A percentile compares a stretch with the other conserved stretches of the same genome.
These are phyloP conservation scores for Bacillus rossius DNA, from an alignment of 1,140 invertebrate species.

Conservation along the genomic window DNA sequence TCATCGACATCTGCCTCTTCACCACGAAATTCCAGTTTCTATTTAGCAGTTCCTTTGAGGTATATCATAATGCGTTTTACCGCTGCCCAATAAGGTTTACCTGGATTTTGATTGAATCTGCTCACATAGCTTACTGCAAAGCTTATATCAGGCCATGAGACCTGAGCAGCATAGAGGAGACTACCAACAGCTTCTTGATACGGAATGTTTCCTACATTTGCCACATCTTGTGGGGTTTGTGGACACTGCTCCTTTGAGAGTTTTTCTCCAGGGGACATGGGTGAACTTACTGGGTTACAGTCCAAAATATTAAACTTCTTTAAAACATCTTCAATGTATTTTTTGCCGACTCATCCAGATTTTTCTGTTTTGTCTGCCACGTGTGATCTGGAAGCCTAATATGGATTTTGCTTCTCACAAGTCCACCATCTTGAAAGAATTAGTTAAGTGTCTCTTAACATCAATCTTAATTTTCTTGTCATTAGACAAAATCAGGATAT, in stretches of 20 bases:
- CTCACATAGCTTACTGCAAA: slow-evolving; percentile 34
- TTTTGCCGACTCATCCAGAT: slow-evolving; percentile 26
- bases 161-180: slow-evolving; percentile 35
- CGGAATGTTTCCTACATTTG: slow-evolving; percentile 9
- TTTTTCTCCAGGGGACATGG: slow-evolving; percentile 22
- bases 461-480: not conserved
- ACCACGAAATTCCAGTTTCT: slow-evolving; percentile 13
- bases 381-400: slow-evolving; percentile 25
- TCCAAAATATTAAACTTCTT: slow-evolving; percentile 22
- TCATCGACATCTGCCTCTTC: slow-evolving; percentile 1
- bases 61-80: slow-evolving; percentile 38
- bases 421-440: slow-evolving; percentile 22
- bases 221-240: slow-evolving; percentile 16
- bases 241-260: slow-evolving; percentile 17
- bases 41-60: slow-evolving; percentile 37
- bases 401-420: slow-evolving; percentile 20
- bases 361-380: slow-evolving; percentile 10
- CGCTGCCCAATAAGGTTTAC: slow-evolving; percentile 32
- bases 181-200: slow-evolving; percentile 37
- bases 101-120: slow-evolving; percentile 25
- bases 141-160: slow-evolving; percentile 39
- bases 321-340: slow-evolving; percentile 16
- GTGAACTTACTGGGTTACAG: slow-evolving; percentile 22
- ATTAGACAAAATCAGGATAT: slow-evolving; percentile 15
- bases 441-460: slow-evolving; percentile 14